These are phyloP conservation scores for Agriotes lineatus DNA, from an alignment of 2,888 invertebrate species.

Conservation along the genomic window DNA sequence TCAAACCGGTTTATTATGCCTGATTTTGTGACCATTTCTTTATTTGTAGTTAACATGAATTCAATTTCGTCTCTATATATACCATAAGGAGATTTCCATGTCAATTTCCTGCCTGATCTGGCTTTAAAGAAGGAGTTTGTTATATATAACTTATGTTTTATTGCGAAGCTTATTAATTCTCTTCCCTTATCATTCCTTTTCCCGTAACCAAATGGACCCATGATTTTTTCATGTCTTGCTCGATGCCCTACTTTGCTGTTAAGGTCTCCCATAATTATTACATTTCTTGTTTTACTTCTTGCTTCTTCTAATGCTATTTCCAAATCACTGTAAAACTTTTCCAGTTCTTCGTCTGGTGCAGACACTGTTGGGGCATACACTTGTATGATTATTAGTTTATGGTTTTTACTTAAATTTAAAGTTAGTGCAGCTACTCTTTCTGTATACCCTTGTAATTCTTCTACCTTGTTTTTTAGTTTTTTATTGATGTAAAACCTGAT, in stretches of 20 bases:
- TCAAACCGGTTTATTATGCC: no score
- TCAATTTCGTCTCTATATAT: slow-evolving; percentile 7
- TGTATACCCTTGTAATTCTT: slow-evolving; percentile 12
- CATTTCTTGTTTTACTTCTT: slow-evolving; percentile 7
- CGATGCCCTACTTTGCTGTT: slow-evolving; percentile 16
- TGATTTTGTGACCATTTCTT: no score
- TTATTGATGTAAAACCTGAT: not conserved
- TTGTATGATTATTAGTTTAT: slow-evolving; percentile 10
- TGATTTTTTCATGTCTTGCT: slow-evolving; percentile 7
- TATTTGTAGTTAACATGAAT: no score
- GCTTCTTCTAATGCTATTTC: slow-evolving; percentile 11
- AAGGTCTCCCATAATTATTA: slow-evolving; percentile 14
- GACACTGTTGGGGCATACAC: slow-evolving; percentile 8
- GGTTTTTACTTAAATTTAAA: slow-evolving; percentile 11
- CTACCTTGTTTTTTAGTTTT: not conserved
- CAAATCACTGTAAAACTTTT: slow-evolving; percentile 10
- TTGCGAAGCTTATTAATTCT: slow-evolving; percentile 11
- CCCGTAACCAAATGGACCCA: slow-evolving; percentile 17
- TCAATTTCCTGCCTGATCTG: slow-evolving; percentile 4
- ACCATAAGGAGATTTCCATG: slow-evolving; percentile 5
- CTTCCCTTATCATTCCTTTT: slow-evolving; percentile 5
- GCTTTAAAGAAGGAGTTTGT: slow-evolving; percentile 5
- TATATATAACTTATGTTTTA: slow-evolving; percentile 14
- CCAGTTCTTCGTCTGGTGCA: slow-evolving; percentile 12
- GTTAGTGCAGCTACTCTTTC: slow-evolving; percentile 9